Percentiles rank a stretch among this genome's conserved stretches.
phyloP scores from a whole-genome alignment of 2,888 invertebrate species.

The Yponomeuta sedellus region DNA sequence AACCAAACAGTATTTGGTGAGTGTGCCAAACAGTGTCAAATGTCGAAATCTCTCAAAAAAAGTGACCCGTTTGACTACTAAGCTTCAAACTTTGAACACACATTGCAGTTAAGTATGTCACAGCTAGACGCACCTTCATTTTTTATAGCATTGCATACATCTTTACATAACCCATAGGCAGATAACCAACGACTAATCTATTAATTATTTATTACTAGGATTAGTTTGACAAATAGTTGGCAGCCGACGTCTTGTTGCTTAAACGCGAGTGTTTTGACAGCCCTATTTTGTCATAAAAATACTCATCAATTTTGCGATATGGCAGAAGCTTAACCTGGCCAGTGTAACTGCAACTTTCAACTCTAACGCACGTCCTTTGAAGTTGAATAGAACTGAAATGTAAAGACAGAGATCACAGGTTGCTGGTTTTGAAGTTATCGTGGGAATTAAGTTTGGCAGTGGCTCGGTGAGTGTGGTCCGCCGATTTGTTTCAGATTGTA shows the following conservation, averaged over 20 bases:
- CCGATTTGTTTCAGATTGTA: conserved; percentile 32
- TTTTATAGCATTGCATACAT: neutral
- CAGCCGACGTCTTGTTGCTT: neutral
- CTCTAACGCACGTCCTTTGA: neutral
- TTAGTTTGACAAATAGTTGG: neutral
- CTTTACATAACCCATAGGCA: neutral
- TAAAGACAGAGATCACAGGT: neutral
- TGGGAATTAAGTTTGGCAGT: conserved; percentile 38
- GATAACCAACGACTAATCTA: neutral
- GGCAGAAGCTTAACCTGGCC: neutral
- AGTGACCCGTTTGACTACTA: neutral
- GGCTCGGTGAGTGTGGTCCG: conserved; percentile 29
- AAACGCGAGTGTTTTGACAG: neutral
- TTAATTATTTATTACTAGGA: neutral
- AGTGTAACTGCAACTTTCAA: neutral
- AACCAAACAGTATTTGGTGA: neutral
- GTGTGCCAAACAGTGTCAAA: neutral
- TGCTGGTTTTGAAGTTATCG: conserved; percentile 23
- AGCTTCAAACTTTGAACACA: neutral
- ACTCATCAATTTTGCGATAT: conserved; percentile 5
- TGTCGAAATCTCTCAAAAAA: neutral
- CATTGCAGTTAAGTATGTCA: neutral
- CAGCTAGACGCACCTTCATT: neutral
- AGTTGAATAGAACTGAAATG: neutral
- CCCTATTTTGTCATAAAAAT: neutral